phyloP scores from a whole-genome alignment of 2,888 invertebrate species.

The Zelleria hepariella region DNA sequence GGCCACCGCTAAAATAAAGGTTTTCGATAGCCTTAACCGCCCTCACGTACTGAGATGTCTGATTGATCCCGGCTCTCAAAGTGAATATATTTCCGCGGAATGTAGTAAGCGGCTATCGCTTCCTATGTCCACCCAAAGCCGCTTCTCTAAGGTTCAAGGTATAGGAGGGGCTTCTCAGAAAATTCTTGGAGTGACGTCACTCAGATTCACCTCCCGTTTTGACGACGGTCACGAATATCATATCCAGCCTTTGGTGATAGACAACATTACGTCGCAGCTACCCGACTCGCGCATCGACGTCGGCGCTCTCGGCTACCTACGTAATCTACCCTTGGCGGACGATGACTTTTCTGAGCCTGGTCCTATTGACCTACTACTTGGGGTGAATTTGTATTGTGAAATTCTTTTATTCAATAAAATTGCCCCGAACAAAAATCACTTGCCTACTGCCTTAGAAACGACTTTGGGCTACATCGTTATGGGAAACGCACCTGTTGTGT shows the following conservation, averaged over 20 bases:
- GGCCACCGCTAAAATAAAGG: background rate
- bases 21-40: background rate
- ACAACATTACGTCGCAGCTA: conserved; percentile 5
- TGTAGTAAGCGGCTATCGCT: background rate
- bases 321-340: conserved; percentile 7
- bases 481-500: conserved; percentile 4
- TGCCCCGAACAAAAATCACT: background rate
- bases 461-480: conserved; percentile 7
- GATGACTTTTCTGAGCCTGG: conserved; percentile 8
- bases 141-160: conserved; percentile 1
- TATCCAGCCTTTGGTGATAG: conserved; percentile 7
- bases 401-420: conserved; percentile 9
- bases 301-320: background rate
- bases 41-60: background rate
- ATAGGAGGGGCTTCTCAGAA: conserved; percentile 3
- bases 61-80: background rate
- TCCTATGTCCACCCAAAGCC: background rate
- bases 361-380: conserved; percentile 10
- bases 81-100: background rate
- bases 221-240: background rate
- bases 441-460: conserved; percentile 8
- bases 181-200: background rate
- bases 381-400: conserved; percentile 10
- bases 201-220: conserved; percentile 1
- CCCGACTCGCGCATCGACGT: conserved; percentile 8